Evolutionary conservation across 2,888 invertebrate genomes (phyloP).

Genomic region (Eremobia ochroleuca): DNA sequence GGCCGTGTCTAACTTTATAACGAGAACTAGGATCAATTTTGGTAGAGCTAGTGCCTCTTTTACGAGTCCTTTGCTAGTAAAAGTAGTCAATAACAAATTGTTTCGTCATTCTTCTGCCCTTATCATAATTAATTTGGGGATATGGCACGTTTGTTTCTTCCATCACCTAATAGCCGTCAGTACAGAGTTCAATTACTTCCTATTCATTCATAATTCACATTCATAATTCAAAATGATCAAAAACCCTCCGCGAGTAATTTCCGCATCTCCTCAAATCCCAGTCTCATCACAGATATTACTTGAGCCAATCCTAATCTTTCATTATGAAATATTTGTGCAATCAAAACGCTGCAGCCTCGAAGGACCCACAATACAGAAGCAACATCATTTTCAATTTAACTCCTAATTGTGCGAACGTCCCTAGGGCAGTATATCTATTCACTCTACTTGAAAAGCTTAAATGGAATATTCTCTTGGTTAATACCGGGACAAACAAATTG

Average conservation of each 20-base stretch:
- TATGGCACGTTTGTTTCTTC: neutral
- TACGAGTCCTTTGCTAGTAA: constrained; percentile 8
- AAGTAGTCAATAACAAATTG: neutral
- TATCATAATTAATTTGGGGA: too few species aligned
- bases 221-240: constrained; percentile 47
- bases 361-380: constrained; percentile 65
- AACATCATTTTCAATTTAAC: constrained; percentile 84
- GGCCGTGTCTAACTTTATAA: constrained; percentile 44
- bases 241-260: constrained; percentile 46
- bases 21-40: constrained; percentile 18
- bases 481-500: constrained; percentile 73
- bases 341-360: constrained; percentile 57
- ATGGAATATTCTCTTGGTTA: constrained; percentile 68
- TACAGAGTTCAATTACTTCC: neutral
- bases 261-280: constrained; percentile 45
- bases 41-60: constrained; percentile 16
- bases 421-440: constrained; percentile 71
- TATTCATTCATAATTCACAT: constrained; percentile 5
- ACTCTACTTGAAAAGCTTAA: constrained; percentile 70
- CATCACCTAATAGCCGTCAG: neutral
- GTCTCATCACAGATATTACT: constrained; percentile 56
- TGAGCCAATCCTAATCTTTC: constrained; percentile 42
- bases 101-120: neutral
- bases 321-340: constrained; percentile 64
- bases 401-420: constrained; percentile 78